Evolutionary conservation across 2,113 vertebrate genomes (phyloP), one percentile per base, ranked within the genome.

Genomic region (Calonectris borealis): DNA sequence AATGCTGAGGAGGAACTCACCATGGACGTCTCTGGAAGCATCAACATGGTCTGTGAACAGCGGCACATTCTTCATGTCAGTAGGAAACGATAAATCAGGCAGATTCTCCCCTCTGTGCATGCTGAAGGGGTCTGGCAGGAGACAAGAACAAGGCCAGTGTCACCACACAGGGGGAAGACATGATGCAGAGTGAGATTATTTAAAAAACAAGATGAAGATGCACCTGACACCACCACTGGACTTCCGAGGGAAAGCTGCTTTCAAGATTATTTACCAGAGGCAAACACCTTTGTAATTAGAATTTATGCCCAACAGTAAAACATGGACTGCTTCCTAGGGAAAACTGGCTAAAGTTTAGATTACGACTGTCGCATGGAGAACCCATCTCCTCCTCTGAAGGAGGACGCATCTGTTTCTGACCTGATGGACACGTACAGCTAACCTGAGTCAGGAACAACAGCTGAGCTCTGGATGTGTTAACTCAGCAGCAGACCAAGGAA

Each of bases 41-140:
- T 83, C 91, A 4, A 40, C 90, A 4, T 90, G 97, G n/a, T 62
- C 97, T 0, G 72, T 34, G 93, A 97, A 97, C 36, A 95, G 31
- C 4, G 96, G 86, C 61, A 81, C 40, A 6, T 12, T 87, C 87
- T 61, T 77, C 88, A 93, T 64, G 83, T 89, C 96, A 27, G 96
- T 3, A n/a, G 98, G 92, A 31, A 97, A 94, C 3, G 95, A 65
- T 10, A 98, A 11, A 5, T 97, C 98, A 0, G 91, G 92, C 55
- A 98, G 81, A 25, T 51, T 48, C 2, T 97, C 96, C 85, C 94
- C 98, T 49, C 83, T 73, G 90, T 92, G 95, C 80, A 93, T 32
- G 92, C 82, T 64, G 90, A 97, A 98, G 26, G 97, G 88, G 46
- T 98, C 98, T 98, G 94, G 13, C 61, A 91, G 66, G 85, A 55